Conservation (phyloP, 2,888 invertebrate genomes). For the Drosophila mimica region DNA sequence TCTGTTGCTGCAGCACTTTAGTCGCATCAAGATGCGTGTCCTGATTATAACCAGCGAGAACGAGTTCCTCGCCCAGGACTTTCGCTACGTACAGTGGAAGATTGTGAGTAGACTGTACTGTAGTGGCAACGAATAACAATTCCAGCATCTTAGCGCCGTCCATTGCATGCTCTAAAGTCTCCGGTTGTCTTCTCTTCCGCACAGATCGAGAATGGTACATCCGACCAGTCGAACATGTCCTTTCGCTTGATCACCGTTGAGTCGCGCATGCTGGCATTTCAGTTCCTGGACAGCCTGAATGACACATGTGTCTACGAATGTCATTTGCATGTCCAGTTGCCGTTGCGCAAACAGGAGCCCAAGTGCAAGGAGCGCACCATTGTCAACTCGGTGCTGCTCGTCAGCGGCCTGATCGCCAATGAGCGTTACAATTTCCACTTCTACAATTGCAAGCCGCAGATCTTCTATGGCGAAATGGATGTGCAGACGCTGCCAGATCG, state of each 20-base stretch:
- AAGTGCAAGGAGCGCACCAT: conserved; percentile 76
- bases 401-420: conserved; percentile 77
- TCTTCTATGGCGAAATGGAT: conserved; percentile 82
- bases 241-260: conserved; percentile 81
- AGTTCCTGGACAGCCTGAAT: conserved; percentile 78
- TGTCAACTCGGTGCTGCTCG: conserved; percentile 73
- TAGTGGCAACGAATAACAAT: conserved; percentile 30
- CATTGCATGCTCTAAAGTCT: conserved; percentile 28
- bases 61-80: conserved; percentile 82
- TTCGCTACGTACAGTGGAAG: conserved; percentile 85
- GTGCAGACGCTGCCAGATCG: conserved; percentile 84
- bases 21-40: conserved; percentile 82
- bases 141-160: neutral
- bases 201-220: conserved; percentile 83
- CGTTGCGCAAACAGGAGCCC: conserved; percentile 74
- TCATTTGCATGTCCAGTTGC: conserved; percentile 72
- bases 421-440: conserved; percentile 80
- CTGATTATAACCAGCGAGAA: conserved; percentile 83
- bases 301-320: conserved; percentile 82
- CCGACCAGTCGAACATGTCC: conserved; percentile 77
- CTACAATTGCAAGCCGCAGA: conserved; percentile 79
- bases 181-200: neutral
- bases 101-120: conserved; percentile 82
- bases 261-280: conserved; percentile 82
- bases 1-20: conserved; percentile 81